Evolutionary conservation across 2,888 invertebrate species (phyloP).

Genomic region (Rapana venosa): DNA sequence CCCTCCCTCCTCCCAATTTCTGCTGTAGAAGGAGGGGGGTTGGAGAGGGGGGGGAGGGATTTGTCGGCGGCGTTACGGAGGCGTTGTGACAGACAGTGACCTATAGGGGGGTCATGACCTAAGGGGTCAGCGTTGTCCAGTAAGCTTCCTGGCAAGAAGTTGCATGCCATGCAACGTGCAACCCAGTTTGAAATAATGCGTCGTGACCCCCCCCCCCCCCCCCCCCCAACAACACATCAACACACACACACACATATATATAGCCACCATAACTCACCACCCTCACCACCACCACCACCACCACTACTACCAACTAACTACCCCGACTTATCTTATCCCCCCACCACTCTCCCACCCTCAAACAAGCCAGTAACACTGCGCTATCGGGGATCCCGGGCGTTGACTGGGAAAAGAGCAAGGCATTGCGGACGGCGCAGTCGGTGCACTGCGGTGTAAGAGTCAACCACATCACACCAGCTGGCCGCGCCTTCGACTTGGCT

Average conservation of each 20-base stretch:
- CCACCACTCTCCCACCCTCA: background rate
- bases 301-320: background rate
- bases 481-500: background rate
- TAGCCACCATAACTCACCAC: background rate
- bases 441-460: background rate
- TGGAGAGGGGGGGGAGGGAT: no score
- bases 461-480: constrained; percentile 10
- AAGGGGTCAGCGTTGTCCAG: constrained; percentile 60
- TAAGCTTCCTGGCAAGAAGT: constrained; percentile 68
- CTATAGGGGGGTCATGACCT: constrained; percentile 53
- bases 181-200: constrained; percentile 40
- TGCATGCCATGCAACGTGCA: constrained; percentile 70
- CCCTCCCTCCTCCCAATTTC: constrained; percentile 59
- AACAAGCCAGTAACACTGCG: background rate
- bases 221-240: background rate
- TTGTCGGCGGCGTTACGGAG: constrained; percentile 54
- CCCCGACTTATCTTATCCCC: background rate
- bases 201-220: background rate
- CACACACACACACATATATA: background rate
- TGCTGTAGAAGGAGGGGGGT: no score
- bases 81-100: constrained; percentile 73
- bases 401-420: background rate
- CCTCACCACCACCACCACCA: background rate
- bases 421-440: background rate
- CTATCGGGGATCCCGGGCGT: background rate